Percentiles rank a stretch among this genome's conserved stretches.
Evolutionary conservation across 2,888 invertebrate species (phyloP).

Genomic region (Erynnis tages): DNA sequence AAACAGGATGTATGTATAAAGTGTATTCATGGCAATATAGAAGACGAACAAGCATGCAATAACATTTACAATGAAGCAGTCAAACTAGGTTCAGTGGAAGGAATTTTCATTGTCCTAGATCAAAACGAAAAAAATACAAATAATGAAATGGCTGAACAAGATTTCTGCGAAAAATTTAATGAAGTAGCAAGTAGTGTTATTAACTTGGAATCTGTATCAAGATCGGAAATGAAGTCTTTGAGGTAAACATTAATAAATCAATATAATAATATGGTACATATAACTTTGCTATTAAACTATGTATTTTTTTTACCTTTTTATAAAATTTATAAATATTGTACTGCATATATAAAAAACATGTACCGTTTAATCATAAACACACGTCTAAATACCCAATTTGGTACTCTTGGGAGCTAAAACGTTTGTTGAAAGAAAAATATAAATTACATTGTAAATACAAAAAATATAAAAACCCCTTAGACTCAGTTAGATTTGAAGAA

Average conservation of each 20-base stretch:
- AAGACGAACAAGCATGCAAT: slow-evolving; percentile 7
- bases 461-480: too few relatives aligned
- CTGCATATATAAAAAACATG: too few relatives aligned
- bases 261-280: too few relatives aligned
- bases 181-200: not conserved
- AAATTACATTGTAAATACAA: too few relatives aligned
- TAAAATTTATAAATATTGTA: too few relatives aligned
- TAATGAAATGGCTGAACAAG: not conserved
- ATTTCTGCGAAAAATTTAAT: not conserved
- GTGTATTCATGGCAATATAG: not conserved
- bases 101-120: not conserved
- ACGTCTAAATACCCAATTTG: too few relatives aligned
- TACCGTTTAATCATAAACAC: too few relatives aligned
- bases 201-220: not conserved
- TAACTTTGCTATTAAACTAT: too few relatives aligned
- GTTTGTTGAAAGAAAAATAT: too few relatives aligned
- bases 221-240: not conserved
- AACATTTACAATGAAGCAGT: slow-evolving; percentile 2
- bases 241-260: not conserved
- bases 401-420: too few relatives aligned
- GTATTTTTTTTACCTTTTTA: too few relatives aligned
- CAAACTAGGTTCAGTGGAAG: slow-evolving; percentile 6
- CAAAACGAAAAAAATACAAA: not conserved
- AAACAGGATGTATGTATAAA: not conserved
- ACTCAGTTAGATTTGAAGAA: too few relatives aligned